Evolutionary conservation across 2,113 vertebrate species (phyloP), one percentile per base, ranked within the genome.

Genomic region (Coptodon rendalli): DNA sequence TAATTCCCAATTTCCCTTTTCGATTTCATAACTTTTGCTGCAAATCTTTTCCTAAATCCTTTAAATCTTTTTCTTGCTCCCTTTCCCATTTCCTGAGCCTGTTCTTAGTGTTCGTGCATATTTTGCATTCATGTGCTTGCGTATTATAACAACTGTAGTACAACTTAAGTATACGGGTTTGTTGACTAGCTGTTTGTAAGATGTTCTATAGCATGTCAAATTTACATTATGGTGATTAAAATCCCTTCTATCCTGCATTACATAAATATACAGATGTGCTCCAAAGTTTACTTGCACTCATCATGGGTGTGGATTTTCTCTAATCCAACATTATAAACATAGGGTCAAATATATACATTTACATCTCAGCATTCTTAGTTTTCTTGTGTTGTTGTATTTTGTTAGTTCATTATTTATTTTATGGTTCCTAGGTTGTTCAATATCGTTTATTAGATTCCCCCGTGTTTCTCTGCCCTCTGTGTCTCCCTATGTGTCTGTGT

Each of bases 61-160:
- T 84, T 57, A 40, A 38, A 80, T 80, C 63, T 56, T 68, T 78
- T 59, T 89, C 52, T 57, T 29, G 36, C 66, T 40, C 1, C 40
- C 22, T 66, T 86, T 34, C 29, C 11, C 3, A 5, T 81, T 81
- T 43, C 27, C 27, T 14, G 34, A 59, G 38, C 38, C 34, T 56
- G 0, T 81, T 34, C 36, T 38, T 27, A 66, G 38, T 54, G 24
- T 68, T 27, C 5, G 0, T 0, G 29, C 14, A 1, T 2, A 24
- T 22, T 57, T 76, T 48, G 68, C 22, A 76, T 45, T 27, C 38
- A 43, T 10, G 40, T 11, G 68, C 22, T 73, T 45, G 40, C 2
- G 1, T 27, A 45, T 73, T 10, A 10, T 10, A 27, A 27, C 36
- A 45, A 0, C 68, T 45, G 22, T 45, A 73, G 24, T 24, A 27